Evolutionary conservation across 2,113 vertebrate genomes (phyloP).

Genomic region (Gymnocephalus cernua): DNA sequence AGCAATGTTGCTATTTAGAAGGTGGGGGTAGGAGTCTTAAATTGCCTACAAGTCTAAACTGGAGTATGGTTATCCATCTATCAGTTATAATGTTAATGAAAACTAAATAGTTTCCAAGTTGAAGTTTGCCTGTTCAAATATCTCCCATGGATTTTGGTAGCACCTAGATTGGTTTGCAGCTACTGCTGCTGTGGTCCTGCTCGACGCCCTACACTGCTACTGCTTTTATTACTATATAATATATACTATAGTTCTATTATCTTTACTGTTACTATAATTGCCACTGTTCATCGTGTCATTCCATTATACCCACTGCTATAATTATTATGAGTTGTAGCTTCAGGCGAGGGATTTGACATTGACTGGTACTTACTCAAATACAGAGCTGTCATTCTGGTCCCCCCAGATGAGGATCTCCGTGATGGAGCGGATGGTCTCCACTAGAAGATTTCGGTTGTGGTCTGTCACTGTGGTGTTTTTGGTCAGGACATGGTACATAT

Average conservation of each 20-base stretch:
- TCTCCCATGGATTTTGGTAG: background rate
- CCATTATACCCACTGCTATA: too few species aligned
- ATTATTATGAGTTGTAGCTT: background rate
- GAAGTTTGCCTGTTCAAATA: background rate
- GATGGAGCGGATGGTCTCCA: constrained; percentile 98
- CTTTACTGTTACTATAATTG: too few species aligned
- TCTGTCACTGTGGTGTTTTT: constrained; percentile 99
- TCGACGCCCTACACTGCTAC: too few species aligned
- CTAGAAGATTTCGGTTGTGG: constrained; percentile 95
- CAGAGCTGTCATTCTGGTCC: constrained; percentile 99
- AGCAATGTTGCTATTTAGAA: background rate
- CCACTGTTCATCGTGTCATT: too few species aligned
- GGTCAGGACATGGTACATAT: constrained; percentile 95
- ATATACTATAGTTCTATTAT: too few species aligned
- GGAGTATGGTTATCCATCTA: background rate
- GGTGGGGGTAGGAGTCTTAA: background rate
- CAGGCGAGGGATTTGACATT: background rate
- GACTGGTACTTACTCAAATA: constrained; percentile 93
- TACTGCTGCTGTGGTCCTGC: too few species aligned
- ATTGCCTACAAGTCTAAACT: background rate
- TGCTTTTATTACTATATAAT: too few species aligned
- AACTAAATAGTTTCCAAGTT: background rate
- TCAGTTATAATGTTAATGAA: background rate
- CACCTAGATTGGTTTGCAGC: too few species aligned
- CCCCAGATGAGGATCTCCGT: constrained; percentile 99